These are phyloP conservation scores for Arion vulgaris DNA, from an alignment of 1,140 invertebrate genomes.

Conservation along the genomic window DNA sequence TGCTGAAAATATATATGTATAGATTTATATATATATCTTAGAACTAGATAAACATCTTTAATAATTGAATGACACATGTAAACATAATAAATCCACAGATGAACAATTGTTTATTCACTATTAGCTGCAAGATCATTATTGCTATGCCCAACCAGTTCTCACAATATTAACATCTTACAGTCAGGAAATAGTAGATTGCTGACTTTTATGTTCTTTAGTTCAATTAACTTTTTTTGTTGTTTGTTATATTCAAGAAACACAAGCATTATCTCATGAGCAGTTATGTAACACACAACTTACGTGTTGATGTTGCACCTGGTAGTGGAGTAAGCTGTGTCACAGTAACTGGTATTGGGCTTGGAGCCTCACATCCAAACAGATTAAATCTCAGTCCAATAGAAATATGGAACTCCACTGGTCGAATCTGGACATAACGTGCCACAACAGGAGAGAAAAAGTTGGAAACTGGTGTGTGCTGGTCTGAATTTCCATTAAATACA, in stretches of 20 bases:
- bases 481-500: slow-evolving; percentile 56
- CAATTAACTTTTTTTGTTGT: too few species aligned
- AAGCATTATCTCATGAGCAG: too few species aligned
- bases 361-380: slow-evolving; percentile 59
- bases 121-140: too few species aligned
- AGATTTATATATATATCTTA: not conserved
- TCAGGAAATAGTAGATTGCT: too few species aligned
- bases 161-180: too few species aligned
- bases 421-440: slow-evolving; percentile 58
- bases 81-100: too few species aligned
- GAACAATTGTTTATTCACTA: too few species aligned
- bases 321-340: slow-evolving; percentile 28
- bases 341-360: slow-evolving; percentile 46
- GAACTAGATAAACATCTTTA: slow-evolving; percentile 1
- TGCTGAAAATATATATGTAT: slow-evolving; percentile 22
- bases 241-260: too few species aligned
- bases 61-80: slow-evolving; percentile 34
- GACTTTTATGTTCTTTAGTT: too few species aligned
- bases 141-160: too few species aligned
- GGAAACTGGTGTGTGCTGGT: slow-evolving; percentile 56
- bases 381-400: slow-evolving; percentile 59
- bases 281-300: too few species aligned
- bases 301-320: too few species aligned
- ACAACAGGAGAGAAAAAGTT: slow-evolving; percentile 53
- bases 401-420: slow-evolving; percentile 58